Evolutionary conservation across 2,113 vertebrate species (phyloP), one percentile per base, ranked within the genome.

Genomic region (Rhynchomys soricoides): DNA sequence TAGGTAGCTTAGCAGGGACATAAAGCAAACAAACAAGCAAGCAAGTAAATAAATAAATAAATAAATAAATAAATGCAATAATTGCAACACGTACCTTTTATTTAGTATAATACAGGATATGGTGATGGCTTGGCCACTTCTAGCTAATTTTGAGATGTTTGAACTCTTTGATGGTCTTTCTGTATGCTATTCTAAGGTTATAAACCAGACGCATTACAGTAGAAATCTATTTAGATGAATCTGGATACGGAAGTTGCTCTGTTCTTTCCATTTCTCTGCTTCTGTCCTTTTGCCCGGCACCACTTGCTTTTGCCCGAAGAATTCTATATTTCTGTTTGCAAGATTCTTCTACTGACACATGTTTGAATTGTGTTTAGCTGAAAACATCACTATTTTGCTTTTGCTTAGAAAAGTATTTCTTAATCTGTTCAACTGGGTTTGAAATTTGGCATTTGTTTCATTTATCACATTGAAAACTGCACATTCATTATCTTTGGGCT

Each of bases 321-420:
- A 79, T 37, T 93, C 48, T 85, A 34, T 85, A 17, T 82, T 73
- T 86, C 34, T 94, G 87, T 86, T 37, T 55, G 5, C 75, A 48
- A 91, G 24, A 89, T 73, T 85, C 50, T 81, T 79, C 48, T 77
- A 37, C 55, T 94, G 26, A 94, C 45, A 94, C 71, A 71, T 86
- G 55, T 29, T 57, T 86, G 64, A 31, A 37, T 90, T 90, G 37
- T 88, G 48, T 86, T 93, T 79, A 50, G 29, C 68, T 89, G 55
- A 40, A 93, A 83, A 19, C 7, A 90, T 74, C 29, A 68, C 83
- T 93, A 87, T 93, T 71, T 90, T 96, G 70, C 48, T n/a, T 95
- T 90, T 17, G 22, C 85, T 93, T 93, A 68, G 37, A 91, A 31
- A 74, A 8, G n/a, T 37, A 74, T 85, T 95, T 79, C 75, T n/a